phyloP scores from a whole-genome alignment of 92 coral and sea anemone genomes.

The Anthopleura xanthogrammica region DNA sequence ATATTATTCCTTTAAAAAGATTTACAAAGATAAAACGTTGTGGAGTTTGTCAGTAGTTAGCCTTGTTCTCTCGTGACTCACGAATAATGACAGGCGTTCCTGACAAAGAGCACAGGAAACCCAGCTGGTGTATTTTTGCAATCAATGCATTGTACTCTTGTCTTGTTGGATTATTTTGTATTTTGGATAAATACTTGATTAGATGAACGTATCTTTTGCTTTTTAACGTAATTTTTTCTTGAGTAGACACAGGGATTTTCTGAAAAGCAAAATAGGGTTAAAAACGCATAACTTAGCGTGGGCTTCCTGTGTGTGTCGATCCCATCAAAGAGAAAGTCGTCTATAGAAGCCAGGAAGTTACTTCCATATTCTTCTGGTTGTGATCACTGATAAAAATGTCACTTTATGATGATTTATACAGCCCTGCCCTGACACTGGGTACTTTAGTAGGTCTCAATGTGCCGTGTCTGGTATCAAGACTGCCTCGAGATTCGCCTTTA shows the following conservation, averaged over 20 bases:
- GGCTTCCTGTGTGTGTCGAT: background rate
- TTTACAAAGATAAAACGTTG: background rate
- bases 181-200: no score
- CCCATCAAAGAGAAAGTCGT: background rate
- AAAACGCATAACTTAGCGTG: background rate
- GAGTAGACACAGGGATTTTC: no score
- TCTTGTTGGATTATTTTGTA: no score
- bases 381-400: constrained; percentile 13
- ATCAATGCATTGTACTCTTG: no score
- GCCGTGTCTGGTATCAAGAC: constrained; percentile 77
- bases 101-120: background rate
- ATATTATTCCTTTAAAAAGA: background rate
- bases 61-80: constrained; percentile 1
- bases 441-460: constrained; percentile 68
- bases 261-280: no score
- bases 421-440: constrained; percentile 59
- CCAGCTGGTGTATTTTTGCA: no score
- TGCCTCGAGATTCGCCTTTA: constrained; percentile 52
- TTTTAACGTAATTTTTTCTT: no score
- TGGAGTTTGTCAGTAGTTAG: no score
- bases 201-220: no score
- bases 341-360: background rate
- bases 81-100: constrained; percentile 20
- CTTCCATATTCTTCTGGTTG: background rate
- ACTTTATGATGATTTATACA: constrained; percentile 21